Evolutionary conservation across 2,797 vertebrate species (phyloP), one percentile per base, ranked within the genome.

Genomic region (Hapalemur alaotrensis): DNA sequence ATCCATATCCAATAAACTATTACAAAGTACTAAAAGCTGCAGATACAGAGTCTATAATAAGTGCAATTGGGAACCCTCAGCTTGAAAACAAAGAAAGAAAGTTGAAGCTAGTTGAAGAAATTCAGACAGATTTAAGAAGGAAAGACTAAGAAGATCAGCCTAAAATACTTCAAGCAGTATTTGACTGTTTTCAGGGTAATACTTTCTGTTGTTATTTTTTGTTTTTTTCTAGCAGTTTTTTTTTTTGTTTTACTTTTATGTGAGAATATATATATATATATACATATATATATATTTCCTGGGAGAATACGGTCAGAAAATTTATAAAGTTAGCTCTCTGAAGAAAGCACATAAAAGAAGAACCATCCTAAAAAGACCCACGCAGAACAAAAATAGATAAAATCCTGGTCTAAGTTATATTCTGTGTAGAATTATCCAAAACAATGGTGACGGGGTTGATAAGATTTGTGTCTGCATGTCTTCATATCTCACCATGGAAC

Each of bases 91-190:
- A 25, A 89, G 61, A 93, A 7, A 92, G 13, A 2, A 12, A 57
- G 54, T 57, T 57, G 54, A 57, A 57, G 2, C 30, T 85, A 59
- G 69, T 1, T 89, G 43, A 79, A 80, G 73, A 95, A 88, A 61
- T 72, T 94, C 48, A 96, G 43, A 72, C 75, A 91, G 38, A 92
- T 79, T 92, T 88, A 72, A 96, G 65, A 93, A 85, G 7, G 15
- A 4, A 89, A 7, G 11, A 83, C 54, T 79, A 50, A 63, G 32
- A 87, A 52, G 5, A 82, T 22, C 6, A 38, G 8, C 63, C 48
- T 93, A 92, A 80, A 92, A 41, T 78, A 78, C 38, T 84, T 86
- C 65, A 90, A 82, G 25, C 4, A 84, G 13, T 48, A 75, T 79
- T 78, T 82, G 46, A 84, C 59, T 59, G 10, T 54, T 93, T 92